Evolutionary conservation across 2,888 invertebrate genomes (phyloP).

Genomic region (Mactromeris polynyma): DNA sequence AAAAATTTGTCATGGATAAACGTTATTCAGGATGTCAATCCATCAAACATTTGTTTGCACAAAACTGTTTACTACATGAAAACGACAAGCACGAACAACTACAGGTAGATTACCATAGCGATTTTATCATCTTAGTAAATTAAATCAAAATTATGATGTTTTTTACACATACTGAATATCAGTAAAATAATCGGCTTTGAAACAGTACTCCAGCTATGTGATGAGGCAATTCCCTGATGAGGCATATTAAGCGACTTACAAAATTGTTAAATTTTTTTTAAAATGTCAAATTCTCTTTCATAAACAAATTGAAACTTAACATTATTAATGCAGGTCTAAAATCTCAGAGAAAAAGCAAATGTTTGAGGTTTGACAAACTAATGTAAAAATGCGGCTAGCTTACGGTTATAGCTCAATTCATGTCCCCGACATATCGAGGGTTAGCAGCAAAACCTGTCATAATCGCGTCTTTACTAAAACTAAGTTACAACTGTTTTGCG

Average conservation of each 20-base stretch:
- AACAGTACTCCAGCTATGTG: no score
- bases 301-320: no score
- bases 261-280: no score
- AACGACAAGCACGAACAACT: no score
- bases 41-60: neutral
- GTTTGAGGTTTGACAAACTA: neutral
- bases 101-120: neutral
- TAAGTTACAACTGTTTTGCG: no score
- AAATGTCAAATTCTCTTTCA: no score
- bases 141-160: neutral
- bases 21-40: neutral
- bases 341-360: neutral
- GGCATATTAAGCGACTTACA: neutral
- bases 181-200: no score
- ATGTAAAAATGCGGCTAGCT: neutral
- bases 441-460: no score
- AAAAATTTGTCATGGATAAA: constrained; percentile 40
- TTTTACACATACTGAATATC: neutral
- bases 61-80: no score
- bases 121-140: neutral
- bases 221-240: no score
- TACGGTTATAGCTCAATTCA: neutral
- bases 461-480: no score
- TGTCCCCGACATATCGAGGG: neutral
- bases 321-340: neutral